Conservation (phyloP, 53 echinoderm and acorn worm species). For the Echinometra lucunter region DNA sequence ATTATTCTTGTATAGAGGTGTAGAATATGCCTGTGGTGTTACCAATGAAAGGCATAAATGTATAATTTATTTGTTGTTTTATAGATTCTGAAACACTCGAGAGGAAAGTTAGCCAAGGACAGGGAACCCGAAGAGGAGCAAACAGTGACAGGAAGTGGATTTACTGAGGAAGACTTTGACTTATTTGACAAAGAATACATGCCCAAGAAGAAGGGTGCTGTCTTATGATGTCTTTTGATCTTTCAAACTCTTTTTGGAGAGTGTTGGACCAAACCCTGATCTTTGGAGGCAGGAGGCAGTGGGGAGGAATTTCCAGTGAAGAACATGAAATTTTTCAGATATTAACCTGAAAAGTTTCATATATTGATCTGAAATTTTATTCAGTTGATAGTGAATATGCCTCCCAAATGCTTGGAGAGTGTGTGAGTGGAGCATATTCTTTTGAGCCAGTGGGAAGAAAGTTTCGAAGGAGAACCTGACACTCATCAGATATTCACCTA, state of each 20-base stretch:
- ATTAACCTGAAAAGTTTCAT: neutral
- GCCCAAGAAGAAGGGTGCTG: constrained; percentile 40
- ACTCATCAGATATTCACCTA: no score
- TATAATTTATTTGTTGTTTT: neutral
- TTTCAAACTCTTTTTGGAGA: neutral
- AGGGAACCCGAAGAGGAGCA: constrained; percentile 7
- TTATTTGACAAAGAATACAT: constrained; percentile 72
- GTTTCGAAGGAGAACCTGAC: no score
- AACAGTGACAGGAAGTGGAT: constrained; percentile 53
- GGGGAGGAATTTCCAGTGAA: neutral
- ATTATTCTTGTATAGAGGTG: neutral
- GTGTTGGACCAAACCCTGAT: neutral
- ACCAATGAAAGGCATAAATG: neutral
- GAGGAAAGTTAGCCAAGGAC: constrained; percentile 75
- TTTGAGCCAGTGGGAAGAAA: no score
- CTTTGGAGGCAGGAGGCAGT: neutral
- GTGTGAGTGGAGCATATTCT: no score
- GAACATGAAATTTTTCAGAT: neutral
- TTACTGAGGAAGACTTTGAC: constrained; percentile 80
- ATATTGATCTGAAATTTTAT: no score
- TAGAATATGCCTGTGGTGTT: neutral
- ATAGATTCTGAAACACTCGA: constrained; percentile 74
- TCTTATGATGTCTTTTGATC: neutral
- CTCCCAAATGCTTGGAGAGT: no score
- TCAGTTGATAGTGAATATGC: no score